A percentile compares a stretch with the other conserved stretches of the same genome.
Conservation (phyloP, 1,140 invertebrate species). For the Drosophila rufa region DNA sequence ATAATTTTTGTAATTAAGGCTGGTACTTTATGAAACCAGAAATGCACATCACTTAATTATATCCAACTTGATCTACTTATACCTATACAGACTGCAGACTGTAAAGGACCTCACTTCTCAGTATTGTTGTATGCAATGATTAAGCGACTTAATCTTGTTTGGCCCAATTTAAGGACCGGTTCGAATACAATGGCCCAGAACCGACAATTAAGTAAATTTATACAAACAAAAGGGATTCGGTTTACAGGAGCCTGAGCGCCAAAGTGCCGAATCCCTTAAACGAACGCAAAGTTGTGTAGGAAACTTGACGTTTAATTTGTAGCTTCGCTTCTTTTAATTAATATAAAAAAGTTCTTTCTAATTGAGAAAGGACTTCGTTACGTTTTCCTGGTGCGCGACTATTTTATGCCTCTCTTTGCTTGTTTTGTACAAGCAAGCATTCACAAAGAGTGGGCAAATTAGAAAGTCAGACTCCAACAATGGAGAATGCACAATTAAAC, state of each 20-base stretch:
- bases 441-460: slow-evolving; percentile 1
- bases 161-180: neutral
- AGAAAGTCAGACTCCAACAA: slow-evolving; percentile 7
- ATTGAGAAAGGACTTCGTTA: neutral
- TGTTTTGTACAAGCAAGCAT: neutral
- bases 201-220: slow-evolving; percentile 18
- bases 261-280: neutral
- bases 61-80: too few relatives aligned
- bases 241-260: neutral
- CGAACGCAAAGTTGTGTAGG: neutral
- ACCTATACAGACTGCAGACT: neutral
- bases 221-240: slow-evolving; percentile 14
- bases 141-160: neutral
- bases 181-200: slow-evolving; percentile 4
- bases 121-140: neutral
- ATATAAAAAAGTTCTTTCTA: neutral
- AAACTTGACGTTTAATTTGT: slow-evolving; percentile 4
- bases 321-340: slow-evolving; percentile 5
- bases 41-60: too few relatives aligned
- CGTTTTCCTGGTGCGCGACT: too few relatives aligned
- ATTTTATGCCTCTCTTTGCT: neutral
- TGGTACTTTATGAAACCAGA: too few relatives aligned
- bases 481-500: slow-evolving; percentile 22
- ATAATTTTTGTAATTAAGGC: too few relatives aligned
- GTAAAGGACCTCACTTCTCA: neutral